Percentiles rank a stretch among this genome's conserved stretches.
Evolutionary conservation across 2,888 invertebrate genomes (phyloP).

Genomic region (Esperia sulphurella): DNA sequence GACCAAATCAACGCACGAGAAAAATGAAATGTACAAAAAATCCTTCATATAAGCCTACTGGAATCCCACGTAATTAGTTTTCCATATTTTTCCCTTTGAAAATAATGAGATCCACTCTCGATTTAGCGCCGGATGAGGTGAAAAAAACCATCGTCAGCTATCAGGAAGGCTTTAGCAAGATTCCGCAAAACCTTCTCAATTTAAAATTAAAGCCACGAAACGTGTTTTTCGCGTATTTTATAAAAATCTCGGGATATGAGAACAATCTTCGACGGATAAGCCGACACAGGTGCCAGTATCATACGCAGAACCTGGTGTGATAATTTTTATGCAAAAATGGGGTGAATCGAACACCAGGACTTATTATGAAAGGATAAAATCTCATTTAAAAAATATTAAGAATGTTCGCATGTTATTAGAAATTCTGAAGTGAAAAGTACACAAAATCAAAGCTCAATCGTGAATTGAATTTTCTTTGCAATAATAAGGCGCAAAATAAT

Average conservation of each 20-base stretch:
- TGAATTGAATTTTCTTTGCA: too few relatives aligned
- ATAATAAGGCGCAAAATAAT: too few relatives aligned
- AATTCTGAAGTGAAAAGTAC: too few relatives aligned
- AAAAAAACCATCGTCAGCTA: constrained; percentile 63
- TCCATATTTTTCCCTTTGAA: constrained; percentile 45
- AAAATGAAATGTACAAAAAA: neutral
- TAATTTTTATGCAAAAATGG: neutral
- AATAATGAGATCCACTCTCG: constrained; percentile 55
- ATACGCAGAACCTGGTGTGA: constrained; percentile 22
- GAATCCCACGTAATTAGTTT: constrained; percentile 65
- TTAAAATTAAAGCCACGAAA: constrained; percentile 80
- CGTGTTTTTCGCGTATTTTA: constrained; percentile 79
- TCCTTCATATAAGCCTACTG: constrained; percentile 15
- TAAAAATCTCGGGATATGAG: constrained; percentile 74
- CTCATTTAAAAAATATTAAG: too few relatives aligned
- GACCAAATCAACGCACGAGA: too few relatives aligned
- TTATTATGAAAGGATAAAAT: too few relatives aligned
- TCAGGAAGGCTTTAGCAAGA: constrained; percentile 67
- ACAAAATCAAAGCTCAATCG: too few relatives aligned
- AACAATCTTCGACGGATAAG: constrained; percentile 74
- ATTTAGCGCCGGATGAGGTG: constrained; percentile 39
- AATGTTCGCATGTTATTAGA: too few relatives aligned
- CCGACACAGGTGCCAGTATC: constrained; percentile 31
- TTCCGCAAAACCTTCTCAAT: constrained; percentile 76
- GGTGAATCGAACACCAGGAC: neutral